phyloP scores from a whole-genome alignment of 2,888 invertebrate genomes.

The Odiellus spinosus region DNA sequence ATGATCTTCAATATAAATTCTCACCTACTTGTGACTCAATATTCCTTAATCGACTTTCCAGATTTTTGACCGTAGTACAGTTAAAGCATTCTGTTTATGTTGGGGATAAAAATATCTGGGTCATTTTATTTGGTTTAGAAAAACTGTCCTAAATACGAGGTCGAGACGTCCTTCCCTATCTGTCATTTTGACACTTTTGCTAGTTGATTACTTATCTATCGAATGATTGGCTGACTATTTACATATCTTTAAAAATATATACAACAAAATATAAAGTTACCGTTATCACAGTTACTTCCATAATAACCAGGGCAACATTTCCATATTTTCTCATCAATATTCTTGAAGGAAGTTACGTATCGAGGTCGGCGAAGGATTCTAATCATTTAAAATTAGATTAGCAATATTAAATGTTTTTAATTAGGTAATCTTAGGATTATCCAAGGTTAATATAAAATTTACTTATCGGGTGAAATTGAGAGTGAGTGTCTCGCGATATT shows the following conservation, averaged over 20 bases:
- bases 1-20: background rate
- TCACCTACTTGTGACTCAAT: constrained; percentile 1
- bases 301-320: constrained; percentile 13
- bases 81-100: constrained; percentile 6
- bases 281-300: constrained; percentile 3
- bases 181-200: constrained; percentile 6
- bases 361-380: constrained; percentile 14
- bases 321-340: constrained; percentile 11
- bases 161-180: constrained; percentile 4
- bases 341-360: constrained; percentile 12
- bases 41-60: background rate
- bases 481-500: too few species aligned
- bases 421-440: too few species aligned
- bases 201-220: background rate
- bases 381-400: background rate
- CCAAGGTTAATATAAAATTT: too few species aligned
- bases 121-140: background rate
- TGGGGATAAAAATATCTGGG: background rate
- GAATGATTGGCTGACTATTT: too few species aligned
- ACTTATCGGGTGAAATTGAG: too few species aligned
- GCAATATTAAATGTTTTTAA: background rate
- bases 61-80: background rate
- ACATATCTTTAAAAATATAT: background rate
- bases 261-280: background rate
- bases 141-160: background rate